A percentile compares a stretch with the other conserved stretches of the same genome.
These are phyloP conservation scores for Drosophila erecta DNA, from an alignment of 1,140 invertebrate genomes.

Conservation along the genomic window DNA sequence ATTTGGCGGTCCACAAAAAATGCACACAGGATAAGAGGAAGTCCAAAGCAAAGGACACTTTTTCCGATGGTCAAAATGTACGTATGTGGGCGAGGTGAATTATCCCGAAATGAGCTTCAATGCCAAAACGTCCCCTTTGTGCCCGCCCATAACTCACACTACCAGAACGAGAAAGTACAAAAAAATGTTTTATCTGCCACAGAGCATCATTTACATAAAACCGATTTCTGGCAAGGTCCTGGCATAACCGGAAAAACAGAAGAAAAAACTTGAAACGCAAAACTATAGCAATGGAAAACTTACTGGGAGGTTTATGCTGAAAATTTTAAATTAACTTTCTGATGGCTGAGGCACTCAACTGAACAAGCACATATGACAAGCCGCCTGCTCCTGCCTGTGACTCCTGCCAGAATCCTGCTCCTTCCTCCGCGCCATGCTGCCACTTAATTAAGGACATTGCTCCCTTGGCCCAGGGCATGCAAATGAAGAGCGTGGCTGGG, in stretches of 20 bases:
- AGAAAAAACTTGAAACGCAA: constrained; percentile 25
- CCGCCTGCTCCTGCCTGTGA: constrained; percentile 4
- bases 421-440: constrained; percentile 26
- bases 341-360: constrained; percentile 60
- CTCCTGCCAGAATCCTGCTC: not conserved
- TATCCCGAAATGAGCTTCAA: constrained; percentile 41
- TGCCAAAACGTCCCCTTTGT: constrained; percentile 60
- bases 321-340: constrained; percentile 76
- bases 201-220: constrained; percentile 71
- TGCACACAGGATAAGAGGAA: not conserved
- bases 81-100: constrained; percentile 24
- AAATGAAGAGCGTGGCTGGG: constrained; percentile 63
- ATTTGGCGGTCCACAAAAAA: constrained; percentile 33
- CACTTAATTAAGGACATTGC: constrained; percentile 78
- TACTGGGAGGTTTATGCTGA: constrained; percentile 20
- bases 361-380: constrained; percentile 66
- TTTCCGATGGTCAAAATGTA: constrained; percentile 8
- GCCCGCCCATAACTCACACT: constrained; percentile 71
- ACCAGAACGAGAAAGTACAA: constrained; percentile 4
- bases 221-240: constrained; percentile 59
- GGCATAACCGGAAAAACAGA: constrained; percentile 2
- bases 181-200: constrained; percentile 66
- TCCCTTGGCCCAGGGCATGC: constrained; percentile 66
- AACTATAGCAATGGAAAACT: constrained; percentile 53
- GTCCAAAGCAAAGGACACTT: constrained; percentile 2